Evolutionary conservation across 2,888 invertebrate genomes (phyloP).

Genomic region (Epirrhoe tristata): DNA sequence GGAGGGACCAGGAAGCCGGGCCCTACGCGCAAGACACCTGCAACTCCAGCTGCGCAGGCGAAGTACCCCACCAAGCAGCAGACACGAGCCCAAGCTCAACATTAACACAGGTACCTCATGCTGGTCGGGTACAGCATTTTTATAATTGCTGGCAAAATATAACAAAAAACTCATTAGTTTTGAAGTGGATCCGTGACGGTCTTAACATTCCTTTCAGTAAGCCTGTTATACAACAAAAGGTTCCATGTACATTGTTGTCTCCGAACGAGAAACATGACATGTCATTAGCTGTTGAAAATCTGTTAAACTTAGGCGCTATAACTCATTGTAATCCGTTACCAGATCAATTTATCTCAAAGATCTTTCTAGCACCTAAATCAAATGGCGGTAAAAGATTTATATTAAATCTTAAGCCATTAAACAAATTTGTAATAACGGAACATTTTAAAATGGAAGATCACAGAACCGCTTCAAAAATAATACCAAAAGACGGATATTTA

Average conservation of each 20-base stretch:
- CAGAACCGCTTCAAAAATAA: conserved; percentile 37
- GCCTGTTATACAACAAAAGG: conserved; percentile 12
- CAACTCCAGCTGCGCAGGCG: background rate
- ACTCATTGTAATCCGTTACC: conserved; percentile 14
- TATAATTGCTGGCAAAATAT: conserved; percentile 40
- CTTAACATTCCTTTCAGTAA: conserved; percentile 17
- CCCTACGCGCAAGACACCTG: background rate
- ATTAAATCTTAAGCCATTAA: conserved; percentile 41
- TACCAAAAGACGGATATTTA: conserved; percentile 31
- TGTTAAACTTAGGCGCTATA: conserved; percentile 40
- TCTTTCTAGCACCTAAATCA: conserved; percentile 40
- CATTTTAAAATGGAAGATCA: conserved; percentile 49
- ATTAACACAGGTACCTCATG: conserved; percentile 7
- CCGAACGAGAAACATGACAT: conserved; percentile 24
- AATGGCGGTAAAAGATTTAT: conserved; percentile 40
- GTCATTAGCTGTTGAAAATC: conserved; percentile 34
- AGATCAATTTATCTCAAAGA: conserved; percentile 39
- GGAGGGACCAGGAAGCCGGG: conserved; percentile 3
- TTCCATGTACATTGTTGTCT: conserved; percentile 6
- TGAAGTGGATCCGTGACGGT: conserved; percentile 37
- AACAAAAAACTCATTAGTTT: conserved; percentile 26
- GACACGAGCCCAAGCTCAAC: no score
- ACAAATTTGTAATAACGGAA: conserved; percentile 33
- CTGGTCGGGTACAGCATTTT: conserved; percentile 20
- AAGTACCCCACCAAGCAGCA: conserved; percentile 1